A percentile compares a stretch with the other conserved stretches of the same genome.
These are phyloP conservation scores for Tubulanus polymorphus DNA, from an alignment of 2,888 invertebrate species.

Conservation along the genomic window DNA sequence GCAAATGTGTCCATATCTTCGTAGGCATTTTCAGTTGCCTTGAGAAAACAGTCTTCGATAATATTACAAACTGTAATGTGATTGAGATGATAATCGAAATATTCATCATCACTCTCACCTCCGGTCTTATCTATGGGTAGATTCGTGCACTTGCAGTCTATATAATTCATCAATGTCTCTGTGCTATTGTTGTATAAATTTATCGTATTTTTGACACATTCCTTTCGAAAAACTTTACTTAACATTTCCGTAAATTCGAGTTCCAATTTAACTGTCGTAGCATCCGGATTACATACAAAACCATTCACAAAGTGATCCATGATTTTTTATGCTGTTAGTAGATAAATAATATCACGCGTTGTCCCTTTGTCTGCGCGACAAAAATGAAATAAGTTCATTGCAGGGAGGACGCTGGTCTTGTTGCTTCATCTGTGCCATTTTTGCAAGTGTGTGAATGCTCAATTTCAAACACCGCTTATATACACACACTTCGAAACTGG, in stretches of 20 bases:
- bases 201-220: background rate
- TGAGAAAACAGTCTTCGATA: background rate
- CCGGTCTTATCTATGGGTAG: background rate
- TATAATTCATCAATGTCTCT: background rate
- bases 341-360: too few relatives aligned
- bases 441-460: too few relatives aligned
- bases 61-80: background rate
- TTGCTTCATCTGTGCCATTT: too few relatives aligned
- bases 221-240: background rate
- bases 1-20: background rate
- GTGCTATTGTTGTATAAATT: background rate
- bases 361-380: too few relatives aligned
- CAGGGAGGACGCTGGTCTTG: too few relatives aligned
- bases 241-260: background rate
- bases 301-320: background rate
- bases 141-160: background rate
- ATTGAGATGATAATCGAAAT: background rate
- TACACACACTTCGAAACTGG: too few relatives aligned
- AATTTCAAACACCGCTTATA: too few relatives aligned
- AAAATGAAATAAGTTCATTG: too few relatives aligned
- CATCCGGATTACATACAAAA: background rate
- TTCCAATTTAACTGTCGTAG: background rate
- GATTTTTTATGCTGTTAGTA: too few relatives aligned
- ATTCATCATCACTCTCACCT: background rate
- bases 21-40: background rate